Base-by-base conservation (phyloP, 2,888 invertebrate genomes). In the Ophonus ardosiacus region DNA sequence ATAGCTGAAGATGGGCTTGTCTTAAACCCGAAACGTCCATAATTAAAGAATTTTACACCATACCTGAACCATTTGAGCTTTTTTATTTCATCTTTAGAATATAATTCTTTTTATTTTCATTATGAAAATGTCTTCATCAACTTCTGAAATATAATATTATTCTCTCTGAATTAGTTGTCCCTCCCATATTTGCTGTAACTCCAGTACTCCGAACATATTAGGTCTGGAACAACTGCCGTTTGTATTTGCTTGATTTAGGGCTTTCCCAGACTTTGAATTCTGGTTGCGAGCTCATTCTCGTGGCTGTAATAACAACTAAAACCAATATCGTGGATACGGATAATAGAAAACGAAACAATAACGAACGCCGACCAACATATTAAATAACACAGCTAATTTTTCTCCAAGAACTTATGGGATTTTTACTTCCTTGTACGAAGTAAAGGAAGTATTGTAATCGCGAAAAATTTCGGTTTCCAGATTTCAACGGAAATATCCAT, bases 191-290 rank as follows among this genome's bases (percentile, higher is more conserved):
- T 51, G 43, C 10, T 51, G 43, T 51, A 51, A 13, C 10, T 4
- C 2, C 13, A 10, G 43, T 10, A 13, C 10, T 4, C 2, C 13
- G 43, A 10, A 51, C 43, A 2, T 51, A 51, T 51, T 51, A 51
- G 43, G 43, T 51, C 43, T 51, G 43, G 43, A 51, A 51, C 43
- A 51, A 51, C 2, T 10, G 5, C 43, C 59, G 8, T 59, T 59
- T 59, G 18, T 59, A 59, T 59, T 59, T 59, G 59, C n/a, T 59
- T 59, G 59, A 59, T 59, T 59, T 59, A 59, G 59, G 15, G 6
- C 18, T 15, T 59, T 17, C 59, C 59, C 59, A 17, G 59, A 59
- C 2, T 59, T 59, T 59, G 59, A 59, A 59, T 59, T 59, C 59
- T 17, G 59, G 15, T 17, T 15, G 59, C 59, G n/a, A 13, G 18